Conservation (phyloP, 2,113 vertebrate species). For the Antechinus stuartii region DNA sequence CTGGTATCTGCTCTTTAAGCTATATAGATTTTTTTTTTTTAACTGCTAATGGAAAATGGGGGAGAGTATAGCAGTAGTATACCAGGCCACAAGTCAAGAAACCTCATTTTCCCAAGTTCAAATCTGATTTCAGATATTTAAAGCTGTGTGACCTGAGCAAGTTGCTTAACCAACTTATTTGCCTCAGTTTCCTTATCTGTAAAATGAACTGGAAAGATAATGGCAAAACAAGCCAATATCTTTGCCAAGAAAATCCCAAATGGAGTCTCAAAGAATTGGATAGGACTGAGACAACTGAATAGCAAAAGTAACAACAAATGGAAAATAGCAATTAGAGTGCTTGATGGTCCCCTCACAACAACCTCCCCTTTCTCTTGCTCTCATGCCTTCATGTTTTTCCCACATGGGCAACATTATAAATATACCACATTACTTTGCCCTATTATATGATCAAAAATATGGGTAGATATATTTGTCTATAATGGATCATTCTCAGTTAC, state of each 20-base stretch:
- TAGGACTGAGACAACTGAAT: no score
- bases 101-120: not conserved
- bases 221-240: no score
- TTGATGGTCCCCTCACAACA: not conserved
- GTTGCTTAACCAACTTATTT: not conserved
- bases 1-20: not conserved
- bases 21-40: conserved; percentile 6
- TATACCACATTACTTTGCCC: not conserved
- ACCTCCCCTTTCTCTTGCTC: not conserved
- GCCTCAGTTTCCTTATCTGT: not conserved
- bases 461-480: not conserved
- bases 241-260: no score
- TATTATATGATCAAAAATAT: not conserved
- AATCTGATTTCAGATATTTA: not conserved
- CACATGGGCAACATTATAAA: not conserved
- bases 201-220: not conserved
- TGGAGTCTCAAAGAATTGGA: no score
- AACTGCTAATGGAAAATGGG: not conserved
- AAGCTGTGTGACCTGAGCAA: not conserved
- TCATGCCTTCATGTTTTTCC: not conserved
- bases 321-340: not conserved
- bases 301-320: not conserved
- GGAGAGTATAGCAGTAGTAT: not conserved
- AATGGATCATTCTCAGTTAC: conserved; percentile 1
- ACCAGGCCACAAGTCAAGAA: not conserved